phyloP scores from a whole-genome alignment of 2,888 invertebrate species.

The Pheosia gnoma region DNA sequence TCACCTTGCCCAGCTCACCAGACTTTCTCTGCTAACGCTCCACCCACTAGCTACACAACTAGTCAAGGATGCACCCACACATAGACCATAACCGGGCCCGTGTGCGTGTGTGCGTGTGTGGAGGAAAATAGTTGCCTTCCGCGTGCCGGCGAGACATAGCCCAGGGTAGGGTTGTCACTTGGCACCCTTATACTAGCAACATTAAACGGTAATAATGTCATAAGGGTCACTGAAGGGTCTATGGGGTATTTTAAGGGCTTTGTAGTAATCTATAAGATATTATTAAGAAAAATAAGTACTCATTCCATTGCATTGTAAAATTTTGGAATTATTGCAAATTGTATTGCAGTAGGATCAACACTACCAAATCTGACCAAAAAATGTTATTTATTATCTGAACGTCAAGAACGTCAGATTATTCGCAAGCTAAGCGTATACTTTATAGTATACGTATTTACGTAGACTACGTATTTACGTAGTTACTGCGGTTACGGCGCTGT shows the following conservation, averaged over 20 bases:
- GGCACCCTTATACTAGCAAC: not conserved
- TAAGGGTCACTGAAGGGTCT: not conserved
- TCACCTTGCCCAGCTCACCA: slow-evolving; percentile 1
- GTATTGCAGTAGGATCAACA: too few relatives aligned
- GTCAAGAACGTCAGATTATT: too few relatives aligned
- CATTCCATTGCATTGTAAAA: not conserved
- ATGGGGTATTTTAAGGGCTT: not conserved
- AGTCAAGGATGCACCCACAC: slow-evolving; percentile 31
- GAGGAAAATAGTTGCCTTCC: slow-evolving; percentile 44
- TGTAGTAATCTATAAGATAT: not conserved
- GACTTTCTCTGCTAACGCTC: slow-evolving; percentile 28
- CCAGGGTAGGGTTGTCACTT: slow-evolving; percentile 12
- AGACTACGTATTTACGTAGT: too few relatives aligned
- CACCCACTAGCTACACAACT: slow-evolving; percentile 24
- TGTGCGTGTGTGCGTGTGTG: slow-evolving; percentile 32
- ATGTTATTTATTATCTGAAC: too few relatives aligned
- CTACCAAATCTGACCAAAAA: too few relatives aligned
- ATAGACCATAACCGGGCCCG: slow-evolving; percentile 15
- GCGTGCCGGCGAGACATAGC: slow-evolving; percentile 13
- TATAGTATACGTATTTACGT: too few relatives aligned
- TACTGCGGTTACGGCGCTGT: too few relatives aligned
- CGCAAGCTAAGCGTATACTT: too few relatives aligned
- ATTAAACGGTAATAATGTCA: not conserved
- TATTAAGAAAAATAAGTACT: not conserved
- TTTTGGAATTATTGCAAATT: too few relatives aligned